A percentile compares a stretch with the other conserved stretches of the same genome.
phyloP scores from a whole-genome alignment of 2,888 invertebrate genomes.

The Cosmorhoe ocellata region DNA sequence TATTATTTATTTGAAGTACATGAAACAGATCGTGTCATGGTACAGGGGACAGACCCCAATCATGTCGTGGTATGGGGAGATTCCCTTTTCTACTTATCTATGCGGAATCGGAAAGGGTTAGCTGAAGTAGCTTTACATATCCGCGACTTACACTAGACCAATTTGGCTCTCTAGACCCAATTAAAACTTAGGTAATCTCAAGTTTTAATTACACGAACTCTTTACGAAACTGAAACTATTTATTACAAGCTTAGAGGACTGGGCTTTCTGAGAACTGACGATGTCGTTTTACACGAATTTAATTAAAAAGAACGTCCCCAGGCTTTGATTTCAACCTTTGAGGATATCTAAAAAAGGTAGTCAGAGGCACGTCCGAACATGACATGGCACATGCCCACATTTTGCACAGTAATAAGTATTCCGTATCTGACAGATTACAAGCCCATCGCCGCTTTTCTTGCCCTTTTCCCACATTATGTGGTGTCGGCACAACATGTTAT shows the following conservation, averaged over 20 bases:
- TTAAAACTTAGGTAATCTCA: constrained; percentile 55
- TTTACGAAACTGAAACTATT: constrained; percentile 48
- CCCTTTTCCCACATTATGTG: too few relatives aligned
- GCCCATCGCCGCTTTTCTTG: too few relatives aligned
- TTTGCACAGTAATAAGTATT: too few relatives aligned
- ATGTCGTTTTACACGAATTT: too few relatives aligned
- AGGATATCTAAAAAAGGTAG: too few relatives aligned
- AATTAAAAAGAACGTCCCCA: too few relatives aligned
- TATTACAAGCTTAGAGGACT: constrained; percentile 24
- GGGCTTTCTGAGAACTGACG: background rate
- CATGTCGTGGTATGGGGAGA: constrained; percentile 8
- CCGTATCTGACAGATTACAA: too few relatives aligned
- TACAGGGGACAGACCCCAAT: constrained; percentile 3
- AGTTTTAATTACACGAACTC: constrained; percentile 55
- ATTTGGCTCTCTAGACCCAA: constrained; percentile 40
- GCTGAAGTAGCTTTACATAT: constrained; percentile 31
- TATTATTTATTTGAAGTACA: background rate
- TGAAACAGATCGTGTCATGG: background rate
- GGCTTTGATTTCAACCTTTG: too few relatives aligned
- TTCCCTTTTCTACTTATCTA: constrained; percentile 22
- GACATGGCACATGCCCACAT: too few relatives aligned
- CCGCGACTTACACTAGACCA: constrained; percentile 26
- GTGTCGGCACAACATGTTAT: too few relatives aligned
- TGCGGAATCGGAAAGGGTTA: constrained; percentile 23
- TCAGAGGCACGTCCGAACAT: too few relatives aligned